A percentile compares a stretch with the other conserved stretches of the same genome.
phyloP scores from a whole-genome alignment of 2,797 vertebrate genomes.

The Pampus argenteus region DNA sequence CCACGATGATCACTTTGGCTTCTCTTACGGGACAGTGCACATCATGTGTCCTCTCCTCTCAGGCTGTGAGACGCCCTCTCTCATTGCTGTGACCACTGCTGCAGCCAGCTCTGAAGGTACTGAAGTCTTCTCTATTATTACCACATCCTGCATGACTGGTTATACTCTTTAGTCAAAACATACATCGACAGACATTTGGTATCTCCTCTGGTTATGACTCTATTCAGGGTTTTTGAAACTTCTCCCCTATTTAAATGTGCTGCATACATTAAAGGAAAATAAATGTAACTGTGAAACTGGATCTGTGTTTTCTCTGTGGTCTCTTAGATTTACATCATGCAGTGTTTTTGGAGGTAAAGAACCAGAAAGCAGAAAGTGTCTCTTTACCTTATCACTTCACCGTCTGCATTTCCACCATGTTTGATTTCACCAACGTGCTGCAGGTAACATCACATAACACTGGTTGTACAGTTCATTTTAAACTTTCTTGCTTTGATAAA shows the following conservation, averaged over 20 bases:
- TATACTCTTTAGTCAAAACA: too few species aligned
- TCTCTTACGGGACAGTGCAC: constrained; percentile 65
- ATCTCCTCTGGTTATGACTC: background rate
- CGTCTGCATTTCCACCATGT: constrained; percentile 76
- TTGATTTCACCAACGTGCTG: constrained; percentile 69
- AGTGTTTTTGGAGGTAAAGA: constrained; percentile 51
- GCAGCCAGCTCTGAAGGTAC: background rate
- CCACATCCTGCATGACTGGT: too few species aligned
- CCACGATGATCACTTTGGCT: constrained; percentile 62
- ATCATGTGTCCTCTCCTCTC: constrained; percentile 61
- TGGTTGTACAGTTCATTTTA: background rate
- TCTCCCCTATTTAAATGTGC: background rate
- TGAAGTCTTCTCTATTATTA: too few species aligned
- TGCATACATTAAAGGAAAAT: background rate
- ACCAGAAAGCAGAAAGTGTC: constrained; percentile 1
- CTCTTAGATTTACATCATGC: background rate
- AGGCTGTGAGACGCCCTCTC: constrained; percentile 41
- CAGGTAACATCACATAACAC: constrained; percentile 37
- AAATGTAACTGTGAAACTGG: background rate
- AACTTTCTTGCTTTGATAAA: background rate
- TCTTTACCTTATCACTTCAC: constrained; percentile 62
- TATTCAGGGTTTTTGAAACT: background rate
- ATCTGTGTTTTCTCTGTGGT: background rate
- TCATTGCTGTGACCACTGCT: constrained; percentile 54
- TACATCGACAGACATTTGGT: background rate